Evolutionary conservation across 2,113 vertebrate genomes (phyloP).

Genomic region (Mixornis gularis): DNA sequence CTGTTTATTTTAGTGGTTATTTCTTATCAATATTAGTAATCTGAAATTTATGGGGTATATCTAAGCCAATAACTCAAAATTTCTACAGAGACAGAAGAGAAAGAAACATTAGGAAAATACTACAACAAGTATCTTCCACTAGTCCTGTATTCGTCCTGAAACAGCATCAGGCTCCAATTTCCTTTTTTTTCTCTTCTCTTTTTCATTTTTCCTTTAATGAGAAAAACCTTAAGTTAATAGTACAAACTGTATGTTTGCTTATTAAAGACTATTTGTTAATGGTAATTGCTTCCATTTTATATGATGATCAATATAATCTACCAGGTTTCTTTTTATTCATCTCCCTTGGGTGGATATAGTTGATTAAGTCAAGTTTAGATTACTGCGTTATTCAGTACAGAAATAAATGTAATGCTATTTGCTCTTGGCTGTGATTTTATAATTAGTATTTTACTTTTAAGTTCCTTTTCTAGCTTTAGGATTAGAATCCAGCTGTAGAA

Average conservation of each 20-base stretch:
- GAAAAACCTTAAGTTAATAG: not conserved
- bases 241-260: not conserved
- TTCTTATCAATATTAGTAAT: not conserved
- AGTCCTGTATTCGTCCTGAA: not conserved
- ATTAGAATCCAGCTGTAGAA: not conserved
- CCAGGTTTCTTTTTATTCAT: not conserved
- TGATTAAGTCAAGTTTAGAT: constrained; percentile 41
- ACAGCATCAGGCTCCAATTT: not conserved
- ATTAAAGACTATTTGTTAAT: constrained; percentile 49
- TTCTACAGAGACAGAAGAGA: not conserved
- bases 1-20: not conserved
- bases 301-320: constrained; percentile 24
- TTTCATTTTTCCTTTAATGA: not conserved
- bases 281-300: constrained; percentile 45
- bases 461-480: constrained; percentile 10
- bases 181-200: fast-evolving
- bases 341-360: constrained; percentile 25
- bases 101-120: not conserved
- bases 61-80: not conserved
- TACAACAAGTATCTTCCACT: not conserved
- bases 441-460: constrained; percentile 57
- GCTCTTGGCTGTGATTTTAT: constrained; percentile 42
- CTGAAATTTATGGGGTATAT: not conserved
- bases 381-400: not conserved
- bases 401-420: constrained; percentile 5